Base-by-base conservation (phyloP, 2,888 invertebrate genomes). In the Silvanus unidentatus region DNA sequence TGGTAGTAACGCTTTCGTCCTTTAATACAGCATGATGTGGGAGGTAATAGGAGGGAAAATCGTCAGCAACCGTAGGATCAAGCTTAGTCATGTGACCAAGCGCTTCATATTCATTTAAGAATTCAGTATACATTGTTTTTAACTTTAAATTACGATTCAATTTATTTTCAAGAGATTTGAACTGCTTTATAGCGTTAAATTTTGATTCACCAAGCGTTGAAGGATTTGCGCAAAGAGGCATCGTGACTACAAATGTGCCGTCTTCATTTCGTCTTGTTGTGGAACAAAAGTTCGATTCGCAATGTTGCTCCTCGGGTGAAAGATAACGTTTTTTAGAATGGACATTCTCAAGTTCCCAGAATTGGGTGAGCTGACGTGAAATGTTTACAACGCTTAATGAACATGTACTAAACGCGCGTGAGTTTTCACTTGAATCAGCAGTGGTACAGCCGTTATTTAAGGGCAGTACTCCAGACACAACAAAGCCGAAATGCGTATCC, bases 271-370 rank as follows among this genome's bases (percentile, higher is more conserved):
- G 10, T 12, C 9, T 34, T 11, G 13, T 11, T 3, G 14, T 44
- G 8, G 29, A 13, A 11, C 11, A 5, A 40, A 34, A 44, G 37
- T 52, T 49, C 8, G 45, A 35, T 42, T 54, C 54, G 39, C 50
- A 55, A 3, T 4, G 14, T 27, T 34, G 22, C 40, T 55, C 54
- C 10, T 50, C 47, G 2, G 5, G 1, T 6, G 40, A 40, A 3
- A 22, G 11, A 14, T 3, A 14, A 22, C 3, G 4, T n/a, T 12
- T 11, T 2, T 40, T 22, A 5, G 10, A 9, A 28, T 28, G 9
- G n/a, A 11, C 14, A 5, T 32, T n/a, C 10, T 42, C 42, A 8
- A 42, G 12, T 35, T 42, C 42, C 42, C 42, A 42, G 1, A 32
- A 28, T 29, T 45, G 35, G 12, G 16, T 8, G 35, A 36, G 10